A percentile compares a stretch with the other conserved stretches of the same genome.
These are phyloP conservation scores for Phania funesta DNA, from an alignment of 2,888 invertebrate genomes.

Conservation along the genomic window DNA sequence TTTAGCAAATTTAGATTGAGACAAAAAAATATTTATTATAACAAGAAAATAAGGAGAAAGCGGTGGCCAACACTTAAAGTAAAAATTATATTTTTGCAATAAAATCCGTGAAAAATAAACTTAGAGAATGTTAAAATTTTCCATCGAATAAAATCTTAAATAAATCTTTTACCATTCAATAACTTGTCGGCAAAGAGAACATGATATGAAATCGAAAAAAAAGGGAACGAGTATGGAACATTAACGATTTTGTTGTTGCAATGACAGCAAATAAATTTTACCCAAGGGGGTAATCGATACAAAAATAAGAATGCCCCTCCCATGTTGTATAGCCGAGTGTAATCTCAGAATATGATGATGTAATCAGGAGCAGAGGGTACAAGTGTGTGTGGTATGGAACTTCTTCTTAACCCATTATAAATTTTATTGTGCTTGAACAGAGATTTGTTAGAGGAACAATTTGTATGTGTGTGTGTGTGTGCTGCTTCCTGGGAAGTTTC, in stretches of 20 bases:
- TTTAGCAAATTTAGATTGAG: slow-evolving; percentile 36
- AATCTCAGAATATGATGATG: slow-evolving; percentile 64
- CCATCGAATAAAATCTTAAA: slow-evolving; percentile 35
- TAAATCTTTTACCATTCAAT: slow-evolving; percentile 65
- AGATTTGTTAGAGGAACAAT: slow-evolving; percentile 68
- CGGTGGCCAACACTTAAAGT: neutral
- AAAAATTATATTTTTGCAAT: neutral
- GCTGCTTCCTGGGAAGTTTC: slow-evolving; percentile 16
- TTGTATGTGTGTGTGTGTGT: neutral
- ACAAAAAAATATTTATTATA: neutral
- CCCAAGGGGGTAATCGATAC: slow-evolving; percentile 80
- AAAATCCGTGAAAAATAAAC: no score
- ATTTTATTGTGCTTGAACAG: slow-evolving; percentile 30
- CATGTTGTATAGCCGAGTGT: slow-evolving; percentile 38
- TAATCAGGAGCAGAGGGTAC: slow-evolving; percentile 56
- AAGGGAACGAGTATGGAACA: neutral
- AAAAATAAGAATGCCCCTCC: slow-evolving; percentile 45
- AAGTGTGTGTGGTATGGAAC: neutral
- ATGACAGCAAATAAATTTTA: slow-evolving; percentile 79
- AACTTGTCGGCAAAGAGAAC: slow-evolving; percentile 22
- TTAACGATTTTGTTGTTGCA: slow-evolving; percentile 68
- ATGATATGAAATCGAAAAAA: slow-evolving; percentile 25
- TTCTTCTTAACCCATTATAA: slow-evolving; percentile 60
- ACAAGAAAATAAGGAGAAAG: neutral
- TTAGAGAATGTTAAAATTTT: no score